Percentiles rank a stretch among this genome's conserved stretches.
Conservation (phyloP, 2,797 vertebrate genomes). For the Acanthis flammea region DNA sequence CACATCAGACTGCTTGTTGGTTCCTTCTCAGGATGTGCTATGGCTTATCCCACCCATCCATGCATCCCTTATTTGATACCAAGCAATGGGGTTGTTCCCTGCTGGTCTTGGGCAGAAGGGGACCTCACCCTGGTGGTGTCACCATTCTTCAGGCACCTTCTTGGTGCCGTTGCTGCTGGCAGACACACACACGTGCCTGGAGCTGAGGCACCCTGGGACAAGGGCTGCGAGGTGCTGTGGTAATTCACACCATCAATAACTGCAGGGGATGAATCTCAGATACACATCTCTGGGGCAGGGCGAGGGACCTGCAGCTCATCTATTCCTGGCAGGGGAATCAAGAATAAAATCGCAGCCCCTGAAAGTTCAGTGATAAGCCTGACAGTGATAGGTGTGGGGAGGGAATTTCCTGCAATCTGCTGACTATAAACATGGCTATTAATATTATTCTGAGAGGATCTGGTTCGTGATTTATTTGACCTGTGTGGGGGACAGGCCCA, state of each 20-base stretch:
- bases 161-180: fast-evolving
- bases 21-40: neutral
- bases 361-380: neutral
- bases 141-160: neutral
- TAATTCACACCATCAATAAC: neutral
- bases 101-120: neutral
- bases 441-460: neutral
- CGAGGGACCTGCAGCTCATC: neutral
- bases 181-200: fast-evolving
- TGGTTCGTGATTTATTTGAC: neutral
- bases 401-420: neutral
- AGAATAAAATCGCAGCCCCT: neutral
- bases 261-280: neutral
- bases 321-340: neutral
- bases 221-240: neutral
- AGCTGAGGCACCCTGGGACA: neutral
- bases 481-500: neutral
- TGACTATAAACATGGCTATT: slow-evolving; percentile 7
- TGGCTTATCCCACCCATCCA: neutral
- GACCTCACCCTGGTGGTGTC: neutral
- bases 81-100: neutral
- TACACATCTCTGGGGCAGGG: neutral
- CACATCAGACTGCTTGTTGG: fast-evolving
- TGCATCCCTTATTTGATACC: neutral
- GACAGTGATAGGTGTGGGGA: neutral